These are phyloP conservation scores for Momotus momota DNA, from an alignment of 2,797 vertebrate genomes.

Conservation along the genomic window DNA sequence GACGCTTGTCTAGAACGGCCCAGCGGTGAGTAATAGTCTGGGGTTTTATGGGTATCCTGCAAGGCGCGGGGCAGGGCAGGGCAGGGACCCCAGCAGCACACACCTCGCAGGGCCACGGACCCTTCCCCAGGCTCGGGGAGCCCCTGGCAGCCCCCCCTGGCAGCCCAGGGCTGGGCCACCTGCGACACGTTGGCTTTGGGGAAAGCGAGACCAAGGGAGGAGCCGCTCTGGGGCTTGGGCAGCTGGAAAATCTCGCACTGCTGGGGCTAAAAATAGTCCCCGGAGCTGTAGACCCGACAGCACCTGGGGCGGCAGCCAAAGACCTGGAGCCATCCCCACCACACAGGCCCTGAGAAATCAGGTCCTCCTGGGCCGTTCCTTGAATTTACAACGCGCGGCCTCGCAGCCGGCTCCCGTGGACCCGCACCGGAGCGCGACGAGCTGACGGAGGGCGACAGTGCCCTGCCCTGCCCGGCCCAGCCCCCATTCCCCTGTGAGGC, in stretches of 20 bases:
- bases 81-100: background rate
- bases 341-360: background rate
- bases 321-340: background rate
- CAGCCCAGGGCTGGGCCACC: background rate
- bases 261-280: conserved; percentile 36
- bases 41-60: conserved; percentile 70
- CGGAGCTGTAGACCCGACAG: conserved; percentile 32
- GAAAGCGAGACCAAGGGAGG: background rate
- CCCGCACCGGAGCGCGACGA: background rate
- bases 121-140: background rate
- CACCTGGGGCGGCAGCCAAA: conserved; percentile 41
- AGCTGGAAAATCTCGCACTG: conserved; percentile 65
- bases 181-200: rapidly evolving
- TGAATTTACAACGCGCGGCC: background rate
- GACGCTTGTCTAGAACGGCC: conserved; percentile 70
- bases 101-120: background rate
- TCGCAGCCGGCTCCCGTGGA: rapidly evolving
- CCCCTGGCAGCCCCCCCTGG: background rate
- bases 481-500: rapidly evolving
- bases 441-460: background rate
- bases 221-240: background rate
- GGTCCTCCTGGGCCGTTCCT: background rate
- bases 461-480: background rate
- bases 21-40: conserved; percentile 82
- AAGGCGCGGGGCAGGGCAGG: conserved; percentile 39